Conservation (phyloP, 2,113 vertebrate species). For the Heterotis niloticus region DNA sequence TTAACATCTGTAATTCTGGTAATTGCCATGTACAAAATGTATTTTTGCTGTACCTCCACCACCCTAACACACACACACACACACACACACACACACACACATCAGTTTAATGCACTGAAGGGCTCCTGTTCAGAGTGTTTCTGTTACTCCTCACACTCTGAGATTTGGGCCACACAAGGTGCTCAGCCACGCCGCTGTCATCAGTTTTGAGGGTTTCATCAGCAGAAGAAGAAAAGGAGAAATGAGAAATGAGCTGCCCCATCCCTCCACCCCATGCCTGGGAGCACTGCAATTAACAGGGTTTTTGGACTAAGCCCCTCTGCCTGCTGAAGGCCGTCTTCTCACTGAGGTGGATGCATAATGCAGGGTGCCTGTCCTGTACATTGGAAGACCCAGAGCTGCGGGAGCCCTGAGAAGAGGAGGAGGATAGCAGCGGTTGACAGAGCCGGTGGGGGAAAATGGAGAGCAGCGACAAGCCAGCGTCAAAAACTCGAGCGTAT, state of each 20-base stretch:
- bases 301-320: slow-evolving; percentile 17
- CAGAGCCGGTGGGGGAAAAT: neutral
- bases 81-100: neutral
- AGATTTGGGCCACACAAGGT: slow-evolving; percentile 16
- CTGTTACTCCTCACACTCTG: slow-evolving; percentile 10
- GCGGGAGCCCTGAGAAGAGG: neutral
- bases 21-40: neutral
- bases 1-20: neutral
- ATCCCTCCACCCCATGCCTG: neutral
- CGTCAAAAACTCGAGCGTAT: neutral
- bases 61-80: neutral
- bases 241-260: slow-evolving; percentile 24
- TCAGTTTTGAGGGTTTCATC: slow-evolving; percentile 15
- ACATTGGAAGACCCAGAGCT: slow-evolving; percentile 8
- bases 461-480: slow-evolving; percentile 5
- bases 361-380: slow-evolving; percentile 17
- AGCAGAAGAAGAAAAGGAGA: neutral
- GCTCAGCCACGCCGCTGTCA: neutral
- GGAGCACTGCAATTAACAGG: slow-evolving; percentile 28
- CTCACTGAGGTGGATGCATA: slow-evolving; percentile 7
- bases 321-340: slow-evolving; percentile 13
- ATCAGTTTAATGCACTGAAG: neutral
- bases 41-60: neutral
- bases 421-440: neutral
- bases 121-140: neutral